Conservation (phyloP, 2,797 vertebrate species). For the Gymnothorax reevesii region DNA sequence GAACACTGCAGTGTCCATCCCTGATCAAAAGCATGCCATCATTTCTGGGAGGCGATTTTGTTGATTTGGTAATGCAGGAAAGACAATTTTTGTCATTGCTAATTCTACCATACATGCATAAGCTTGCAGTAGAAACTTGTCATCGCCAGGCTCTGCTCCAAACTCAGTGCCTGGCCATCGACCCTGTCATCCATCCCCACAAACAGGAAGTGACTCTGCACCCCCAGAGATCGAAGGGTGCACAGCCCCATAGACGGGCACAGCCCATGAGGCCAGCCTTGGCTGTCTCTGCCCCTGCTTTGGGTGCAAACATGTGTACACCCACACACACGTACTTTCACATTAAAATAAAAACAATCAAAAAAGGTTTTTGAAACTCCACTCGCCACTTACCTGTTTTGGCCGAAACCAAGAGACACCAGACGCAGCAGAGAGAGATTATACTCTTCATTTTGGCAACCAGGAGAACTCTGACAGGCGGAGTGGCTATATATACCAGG, state of each 20-base stretch:
- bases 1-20: neutral
- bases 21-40: neutral
- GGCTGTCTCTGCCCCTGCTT: neutral
- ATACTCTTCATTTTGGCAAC: conserved; percentile 91
- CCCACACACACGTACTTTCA: neutral
- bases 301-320: neutral
- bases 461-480: conserved; percentile 75
- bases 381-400: conserved; percentile 78
- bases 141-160: neutral
- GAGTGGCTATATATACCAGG: conserved; percentile 80
- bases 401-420: conserved; percentile 79
- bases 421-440: conserved; percentile 78
- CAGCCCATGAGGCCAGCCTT: too few relatives aligned
- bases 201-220: neutral
- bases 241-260: neutral
- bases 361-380: too few relatives aligned
- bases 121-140: neutral
- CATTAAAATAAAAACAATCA: neutral
- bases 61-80: neutral
- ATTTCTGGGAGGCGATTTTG: neutral
- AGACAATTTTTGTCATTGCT: neutral
- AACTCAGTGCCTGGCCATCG: neutral
- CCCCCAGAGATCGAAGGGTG: neutral
- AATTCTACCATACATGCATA: neutral
- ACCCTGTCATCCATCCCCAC: neutral